Evolutionary conservation across 2,797 vertebrate genomes (phyloP).

Genomic region (Prionace glauca): DNA sequence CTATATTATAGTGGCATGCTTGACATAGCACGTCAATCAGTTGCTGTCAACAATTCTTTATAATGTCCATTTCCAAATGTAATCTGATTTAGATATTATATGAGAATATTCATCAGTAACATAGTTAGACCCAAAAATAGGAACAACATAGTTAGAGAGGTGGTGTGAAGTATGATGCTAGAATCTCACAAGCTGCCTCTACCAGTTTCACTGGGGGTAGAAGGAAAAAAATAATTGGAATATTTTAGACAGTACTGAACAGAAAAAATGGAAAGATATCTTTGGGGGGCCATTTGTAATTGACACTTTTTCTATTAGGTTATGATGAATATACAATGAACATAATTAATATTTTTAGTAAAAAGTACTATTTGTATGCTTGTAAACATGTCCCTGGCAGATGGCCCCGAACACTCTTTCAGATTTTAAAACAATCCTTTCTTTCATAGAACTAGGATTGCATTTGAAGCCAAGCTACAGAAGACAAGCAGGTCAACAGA

Average conservation of each 20-base stretch:
- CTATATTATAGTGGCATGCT: slow-evolving; percentile 5
- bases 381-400: background rate
- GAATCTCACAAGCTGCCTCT: background rate
- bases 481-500: slow-evolving; percentile 98
- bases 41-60: background rate
- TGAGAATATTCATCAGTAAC: slow-evolving; percentile 10
- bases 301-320: background rate
- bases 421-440: slow-evolving; percentile 37
- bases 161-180: background rate
- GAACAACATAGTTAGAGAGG: background rate
- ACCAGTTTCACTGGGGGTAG: background rate
- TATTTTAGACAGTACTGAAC: background rate
- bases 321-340: background rate
- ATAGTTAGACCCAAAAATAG: background rate
- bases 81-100: slow-evolving; percentile 32
- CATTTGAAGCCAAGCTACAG: slow-evolving; percentile 96
- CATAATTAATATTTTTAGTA: background rate
- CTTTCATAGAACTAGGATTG: slow-evolving; percentile 84
- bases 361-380: background rate
- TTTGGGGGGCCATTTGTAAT: background rate
- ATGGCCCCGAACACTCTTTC: background rate
- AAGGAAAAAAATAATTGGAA: background rate
- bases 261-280: background rate
- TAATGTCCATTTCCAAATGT: background rate
- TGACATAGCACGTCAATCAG: slow-evolving; percentile 10